Conservation (phyloP, 2,888 invertebrate species). For the Alloscopus bannaensis region DNA sequence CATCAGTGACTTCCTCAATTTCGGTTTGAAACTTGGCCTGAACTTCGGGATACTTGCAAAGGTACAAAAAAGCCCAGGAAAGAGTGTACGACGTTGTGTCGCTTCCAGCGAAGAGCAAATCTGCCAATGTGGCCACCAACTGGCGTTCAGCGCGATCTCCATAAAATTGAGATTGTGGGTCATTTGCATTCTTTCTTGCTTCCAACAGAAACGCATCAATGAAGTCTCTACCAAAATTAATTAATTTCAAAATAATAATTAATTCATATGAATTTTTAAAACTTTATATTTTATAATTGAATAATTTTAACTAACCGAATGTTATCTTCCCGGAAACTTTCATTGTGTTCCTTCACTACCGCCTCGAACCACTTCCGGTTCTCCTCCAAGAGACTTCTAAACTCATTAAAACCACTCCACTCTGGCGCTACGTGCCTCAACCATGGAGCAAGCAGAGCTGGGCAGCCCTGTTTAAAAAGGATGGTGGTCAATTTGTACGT, state of each 20-base stretch:
- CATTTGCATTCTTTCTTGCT: constrained; percentile 28
- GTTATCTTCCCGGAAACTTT: constrained; percentile 44
- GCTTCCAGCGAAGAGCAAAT: constrained; percentile 44
- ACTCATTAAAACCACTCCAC: constrained; percentile 30
- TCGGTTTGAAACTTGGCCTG: constrained; percentile 49
- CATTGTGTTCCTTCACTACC: constrained; percentile 38
- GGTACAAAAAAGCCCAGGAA: constrained; percentile 40
- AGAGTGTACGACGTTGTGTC: constrained; percentile 34
- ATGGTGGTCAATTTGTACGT: constrained; percentile 12
- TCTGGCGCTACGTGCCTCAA: constrained; percentile 39
- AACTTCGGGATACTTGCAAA: constrained; percentile 30
- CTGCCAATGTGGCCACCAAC: constrained; percentile 9
- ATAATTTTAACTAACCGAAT: too few species aligned
- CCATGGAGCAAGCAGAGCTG: constrained; percentile 53
- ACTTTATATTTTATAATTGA: neutral
- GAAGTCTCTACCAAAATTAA: constrained; percentile 56
- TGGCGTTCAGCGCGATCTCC: neutral
- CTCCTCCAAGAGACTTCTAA: constrained; percentile 18
- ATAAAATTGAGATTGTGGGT: constrained; percentile 28
- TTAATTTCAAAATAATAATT: too few species aligned
- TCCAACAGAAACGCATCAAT: constrained; percentile 42
- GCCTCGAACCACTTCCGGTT: constrained; percentile 38
- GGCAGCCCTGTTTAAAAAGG: constrained; percentile 10
- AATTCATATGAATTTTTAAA: neutral
- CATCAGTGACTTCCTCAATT: constrained; percentile 35